These are phyloP conservation scores for Parazoanthus atlanticus DNA, from an alignment of 92 coral and sea anemone species.

Conservation along the genomic window DNA sequence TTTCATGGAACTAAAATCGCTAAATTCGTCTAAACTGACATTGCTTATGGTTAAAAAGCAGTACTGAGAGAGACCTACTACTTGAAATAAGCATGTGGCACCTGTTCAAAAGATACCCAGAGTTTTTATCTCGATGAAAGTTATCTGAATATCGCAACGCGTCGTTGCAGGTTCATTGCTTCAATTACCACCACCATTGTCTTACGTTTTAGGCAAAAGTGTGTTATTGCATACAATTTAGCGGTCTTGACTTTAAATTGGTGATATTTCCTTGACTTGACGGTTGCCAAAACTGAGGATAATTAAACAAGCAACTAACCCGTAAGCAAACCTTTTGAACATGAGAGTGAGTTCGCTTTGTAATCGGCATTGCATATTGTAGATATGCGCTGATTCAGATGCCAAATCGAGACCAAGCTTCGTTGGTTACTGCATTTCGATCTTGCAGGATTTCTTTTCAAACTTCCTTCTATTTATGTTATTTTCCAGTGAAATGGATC, in stretches of 20 bases:
- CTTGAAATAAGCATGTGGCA: not conserved
- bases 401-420: not conserved
- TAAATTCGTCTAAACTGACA: too few species aligned
- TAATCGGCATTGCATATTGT: too few species aligned
- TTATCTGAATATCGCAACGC: not conserved
- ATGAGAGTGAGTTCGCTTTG: too few species aligned
- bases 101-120: not conserved
- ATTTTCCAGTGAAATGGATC: not conserved
- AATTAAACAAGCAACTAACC: not conserved
- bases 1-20: not conserved
- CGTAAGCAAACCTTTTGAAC: not conserved
- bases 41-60: not conserved
- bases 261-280: not conserved
- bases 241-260: not conserved
- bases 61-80: not conserved
- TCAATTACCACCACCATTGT: not conserved
- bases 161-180: not conserved
- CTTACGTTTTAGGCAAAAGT: not conserved
- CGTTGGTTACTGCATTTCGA: not conserved
- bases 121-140: not conserved
- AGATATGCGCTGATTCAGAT: too few species aligned
- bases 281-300: not conserved
- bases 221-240: not conserved
- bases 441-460: not conserved
- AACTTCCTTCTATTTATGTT: not conserved